Conservation (phyloP, 2,888 invertebrate species). For the Rutpela maculata region DNA sequence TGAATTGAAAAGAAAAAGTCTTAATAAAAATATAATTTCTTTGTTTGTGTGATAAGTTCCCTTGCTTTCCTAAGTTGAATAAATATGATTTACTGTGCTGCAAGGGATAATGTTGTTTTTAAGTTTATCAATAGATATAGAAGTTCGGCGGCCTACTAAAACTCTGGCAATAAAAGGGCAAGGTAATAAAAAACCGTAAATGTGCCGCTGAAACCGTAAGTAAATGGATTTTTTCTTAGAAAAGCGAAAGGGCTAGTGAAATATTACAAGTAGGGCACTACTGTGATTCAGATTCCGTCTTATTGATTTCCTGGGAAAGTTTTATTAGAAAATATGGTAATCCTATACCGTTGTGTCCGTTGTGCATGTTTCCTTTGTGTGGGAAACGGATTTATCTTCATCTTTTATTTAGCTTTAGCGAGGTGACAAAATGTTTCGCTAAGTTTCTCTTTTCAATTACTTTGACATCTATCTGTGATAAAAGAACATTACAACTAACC, state of each 20-base stretch:
- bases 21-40: not conserved
- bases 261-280: slow-evolving; percentile 59
- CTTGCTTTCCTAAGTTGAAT: not conserved
- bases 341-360: slow-evolving; percentile 39
- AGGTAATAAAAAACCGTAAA: slow-evolving; percentile 45
- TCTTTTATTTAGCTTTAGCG: slow-evolving; percentile 30
- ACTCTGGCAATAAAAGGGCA: slow-evolving; percentile 41
- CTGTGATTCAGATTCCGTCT: slow-evolving; percentile 58
- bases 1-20: not conserved
- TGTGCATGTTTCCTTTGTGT: slow-evolving; percentile 1
- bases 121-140: not conserved
- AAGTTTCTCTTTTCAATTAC: not conserved
- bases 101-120: slow-evolving; percentile 9
- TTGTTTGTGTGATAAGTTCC: not conserved
- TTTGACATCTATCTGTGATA: too few relatives aligned
- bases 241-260: slow-evolving; percentile 47
- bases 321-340: slow-evolving; percentile 62
- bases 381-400: slow-evolving; percentile 25
- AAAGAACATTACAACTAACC: too few relatives aligned
- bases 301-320: slow-evolving; percentile 60
- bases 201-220: slow-evolving; percentile 41
- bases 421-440: not conserved
- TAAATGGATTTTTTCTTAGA: slow-evolving; percentile 29
- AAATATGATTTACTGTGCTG: not conserved
- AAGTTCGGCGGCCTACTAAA: slow-evolving; percentile 40